Percentiles rank a stretch among this genome's conserved stretches.
These are phyloP conservation scores for Irena cyanogastra DNA, from an alignment of 2,113 vertebrate genomes.

Conservation along the genomic window DNA sequence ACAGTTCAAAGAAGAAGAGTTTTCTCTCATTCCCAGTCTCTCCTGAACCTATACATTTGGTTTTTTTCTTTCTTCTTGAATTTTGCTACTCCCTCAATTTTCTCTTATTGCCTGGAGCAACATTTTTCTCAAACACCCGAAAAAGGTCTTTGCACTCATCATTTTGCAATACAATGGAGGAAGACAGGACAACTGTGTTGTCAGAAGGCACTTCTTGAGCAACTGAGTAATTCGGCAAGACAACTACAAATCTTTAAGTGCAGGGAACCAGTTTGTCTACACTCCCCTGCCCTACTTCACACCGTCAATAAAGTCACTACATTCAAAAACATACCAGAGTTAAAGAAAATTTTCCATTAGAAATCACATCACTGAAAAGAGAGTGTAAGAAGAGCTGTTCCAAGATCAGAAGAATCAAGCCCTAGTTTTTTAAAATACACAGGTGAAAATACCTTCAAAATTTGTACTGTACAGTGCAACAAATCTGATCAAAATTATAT, in stretches of 20 bases:
- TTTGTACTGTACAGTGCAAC: neutral
- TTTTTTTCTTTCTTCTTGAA: neutral
- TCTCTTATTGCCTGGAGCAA: neutral
- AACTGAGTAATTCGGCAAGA: neutral
- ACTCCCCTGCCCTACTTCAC: neutral
- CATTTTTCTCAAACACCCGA: neutral
- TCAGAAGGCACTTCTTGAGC: neutral
- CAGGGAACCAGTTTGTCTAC: neutral
- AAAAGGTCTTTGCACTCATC: neutral
- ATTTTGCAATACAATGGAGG: neutral
- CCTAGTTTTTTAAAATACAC: neutral
- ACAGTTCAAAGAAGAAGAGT: neutral
- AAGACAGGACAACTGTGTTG: neutral
- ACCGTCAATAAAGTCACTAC: neutral
- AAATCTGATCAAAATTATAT: constrained; percentile 5
- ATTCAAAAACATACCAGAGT: neutral
- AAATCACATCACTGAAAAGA: neutral
- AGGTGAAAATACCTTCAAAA: neutral
- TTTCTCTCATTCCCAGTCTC: neutral
- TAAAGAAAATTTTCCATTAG: neutral
- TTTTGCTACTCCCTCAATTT: neutral
- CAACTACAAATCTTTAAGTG: neutral
- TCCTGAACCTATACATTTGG: neutral
- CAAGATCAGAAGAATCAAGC: neutral
- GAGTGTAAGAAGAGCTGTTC: neutral